Conservation (phyloP, 2,797 vertebrate species). For the Phalanger gymnotis region DNA sequence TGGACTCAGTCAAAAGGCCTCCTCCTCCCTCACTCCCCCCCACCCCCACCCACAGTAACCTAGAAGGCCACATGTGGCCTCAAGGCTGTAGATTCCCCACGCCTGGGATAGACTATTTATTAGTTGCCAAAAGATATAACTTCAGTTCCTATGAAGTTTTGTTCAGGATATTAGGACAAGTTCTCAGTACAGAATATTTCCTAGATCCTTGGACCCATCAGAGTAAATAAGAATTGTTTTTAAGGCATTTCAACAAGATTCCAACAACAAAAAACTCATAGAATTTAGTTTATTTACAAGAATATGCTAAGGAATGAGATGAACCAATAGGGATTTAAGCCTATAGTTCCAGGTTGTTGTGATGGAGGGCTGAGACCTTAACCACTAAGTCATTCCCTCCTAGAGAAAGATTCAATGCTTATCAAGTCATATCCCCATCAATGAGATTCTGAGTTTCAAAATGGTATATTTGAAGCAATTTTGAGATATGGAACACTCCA, state of each 20-base stretch:
- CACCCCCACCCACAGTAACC: too few species aligned
- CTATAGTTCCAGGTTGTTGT: neutral
- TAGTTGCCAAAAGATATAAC: constrained; percentile 19
- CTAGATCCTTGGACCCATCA: neutral
- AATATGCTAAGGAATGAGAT: neutral
- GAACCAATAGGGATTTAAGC: neutral
- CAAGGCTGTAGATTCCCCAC: too few species aligned
- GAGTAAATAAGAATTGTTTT: neutral
- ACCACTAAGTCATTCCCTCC: neutral
- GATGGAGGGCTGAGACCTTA: neutral
- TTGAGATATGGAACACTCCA: neutral
- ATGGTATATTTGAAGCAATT: neutral
- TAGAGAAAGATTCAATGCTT: neutral
- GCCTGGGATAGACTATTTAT: neutral
- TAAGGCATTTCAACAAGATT: neutral
- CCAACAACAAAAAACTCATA: neutral
- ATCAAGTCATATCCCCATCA: neutral
- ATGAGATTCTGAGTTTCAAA: constrained; percentile 1
- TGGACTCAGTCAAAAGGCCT: too few species aligned
- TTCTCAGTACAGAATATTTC: neutral
- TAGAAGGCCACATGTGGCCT: too few species aligned
- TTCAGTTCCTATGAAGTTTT: constrained; percentile 6
- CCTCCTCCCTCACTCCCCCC: too few species aligned
- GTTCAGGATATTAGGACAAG: neutral
- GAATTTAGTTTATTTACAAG: neutral